Evolutionary conservation across 2,113 vertebrate genomes (phyloP).

Genomic region (Plectropomus leopardus): DNA sequence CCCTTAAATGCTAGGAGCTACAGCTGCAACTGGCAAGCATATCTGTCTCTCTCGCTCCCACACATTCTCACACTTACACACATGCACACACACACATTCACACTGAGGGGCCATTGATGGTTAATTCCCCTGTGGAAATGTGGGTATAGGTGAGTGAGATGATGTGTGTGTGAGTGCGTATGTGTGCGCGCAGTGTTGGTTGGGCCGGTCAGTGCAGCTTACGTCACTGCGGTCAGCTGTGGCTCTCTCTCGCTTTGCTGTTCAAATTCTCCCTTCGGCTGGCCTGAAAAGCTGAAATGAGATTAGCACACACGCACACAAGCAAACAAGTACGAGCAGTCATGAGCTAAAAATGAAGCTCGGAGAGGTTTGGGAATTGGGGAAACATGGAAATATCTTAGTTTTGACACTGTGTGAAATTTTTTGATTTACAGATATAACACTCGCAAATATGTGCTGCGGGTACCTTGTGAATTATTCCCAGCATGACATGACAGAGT

Average conservation of each 20-base stretch:
- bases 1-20: slow-evolving; percentile 31
- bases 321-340: slow-evolving; percentile 60
- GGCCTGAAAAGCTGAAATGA: slow-evolving; percentile 61
- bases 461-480: slow-evolving; percentile 14
- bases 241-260: slow-evolving; percentile 58
- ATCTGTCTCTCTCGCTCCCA: slow-evolving; percentile 19
- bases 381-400: slow-evolving; percentile 32
- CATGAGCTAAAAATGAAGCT: slow-evolving; percentile 63
- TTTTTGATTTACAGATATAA: slow-evolving; percentile 12
- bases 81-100: slow-evolving; percentile 31
- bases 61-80: background rate
- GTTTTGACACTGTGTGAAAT: slow-evolving; percentile 40
- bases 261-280: slow-evolving; percentile 64
- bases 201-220: slow-evolving; percentile 38
- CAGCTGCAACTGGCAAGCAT: slow-evolving; percentile 62
- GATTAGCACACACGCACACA: slow-evolving; percentile 55
- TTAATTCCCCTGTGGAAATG: slow-evolving; percentile 55
- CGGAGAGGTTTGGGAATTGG: slow-evolving; percentile 26
- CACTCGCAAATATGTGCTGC: slow-evolving; percentile 15
- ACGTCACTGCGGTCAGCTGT: slow-evolving; percentile 78
- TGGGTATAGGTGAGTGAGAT: slow-evolving; percentile 59
- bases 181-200: slow-evolving; percentile 22
- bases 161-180: slow-evolving; percentile 23
- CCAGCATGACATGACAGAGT: slow-evolving; percentile 5
- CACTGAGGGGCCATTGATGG: slow-evolving; percentile 72